Base-by-base conservation (phyloP, 2,888 invertebrate species). In the Blastobasis lacticolella region DNA sequence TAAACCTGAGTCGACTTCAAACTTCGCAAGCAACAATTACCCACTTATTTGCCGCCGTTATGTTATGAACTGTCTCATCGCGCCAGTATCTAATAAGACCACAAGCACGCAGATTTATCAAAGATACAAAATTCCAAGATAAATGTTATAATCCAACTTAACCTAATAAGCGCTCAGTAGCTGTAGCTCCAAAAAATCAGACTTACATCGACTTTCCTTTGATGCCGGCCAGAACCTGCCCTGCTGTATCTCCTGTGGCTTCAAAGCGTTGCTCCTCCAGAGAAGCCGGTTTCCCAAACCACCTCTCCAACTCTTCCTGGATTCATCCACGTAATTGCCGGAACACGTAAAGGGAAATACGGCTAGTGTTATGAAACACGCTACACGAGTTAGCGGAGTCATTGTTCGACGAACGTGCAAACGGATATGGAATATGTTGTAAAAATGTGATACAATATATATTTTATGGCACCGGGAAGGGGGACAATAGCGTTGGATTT, bases 121-220 rank as follows among this genome's bases (percentile, higher is more conserved):
- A 23, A 2, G 23, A 23, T 23, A 23, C 23, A 23, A 23, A 23
- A 23, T 23, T 23, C 1, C 23, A 23, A 23, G 23, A 23, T 23
- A 23, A 23, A 23, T 2, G 23, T 23, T 23, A 23, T 1, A 23
- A 23, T 23, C 23, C 23, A 23, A 23, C 23, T 23, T 23, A 3
- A 23, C 23, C 23, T 23, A 23, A 23, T 23, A 1, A 23, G 23
- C 23, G 23, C 23, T 23, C 23, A 23, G 23, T 23, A 23, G 23
- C 23, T 3, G 23, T 23, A 23, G 23, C 23, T 23, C 1, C 23
- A 23, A 23, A 23, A 23, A 10, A 36, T 4, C 5, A 10, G 57
- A 79, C 87, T 86, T 64, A 87, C 87, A 86, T 56, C 84, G 64
- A 52, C 78, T 76, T 52, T 87, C 86, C 54, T 82, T 87, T 41